These are phyloP conservation scores for Saccostrea glomerata DNA, from an alignment of 1,140 invertebrate genomes.

Conservation along the genomic window DNA sequence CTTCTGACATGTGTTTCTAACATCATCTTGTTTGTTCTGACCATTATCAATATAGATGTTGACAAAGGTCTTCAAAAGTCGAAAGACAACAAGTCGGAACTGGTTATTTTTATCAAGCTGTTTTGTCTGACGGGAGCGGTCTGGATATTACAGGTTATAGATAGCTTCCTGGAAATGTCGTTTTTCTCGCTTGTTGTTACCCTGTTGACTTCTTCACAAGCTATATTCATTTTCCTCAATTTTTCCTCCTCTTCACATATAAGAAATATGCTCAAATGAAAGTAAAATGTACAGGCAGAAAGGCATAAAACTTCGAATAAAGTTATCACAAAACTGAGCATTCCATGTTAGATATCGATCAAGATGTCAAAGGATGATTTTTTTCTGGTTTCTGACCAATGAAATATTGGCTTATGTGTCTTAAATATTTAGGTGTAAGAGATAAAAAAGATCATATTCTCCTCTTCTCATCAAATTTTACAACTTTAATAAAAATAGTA, in stretches of 20 bases:
- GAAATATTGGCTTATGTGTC: too few relatives aligned
- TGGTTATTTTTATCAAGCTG: constrained; percentile 44
- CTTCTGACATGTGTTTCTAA: constrained; percentile 37
- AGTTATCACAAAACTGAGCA: too few relatives aligned
- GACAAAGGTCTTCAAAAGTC: too few relatives aligned
- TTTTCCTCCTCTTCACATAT: neutral
- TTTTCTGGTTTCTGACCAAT: too few relatives aligned
- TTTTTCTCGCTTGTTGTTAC: constrained; percentile 40
- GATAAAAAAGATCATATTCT: too few relatives aligned
- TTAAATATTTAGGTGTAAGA: too few relatives aligned
- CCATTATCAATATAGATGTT: neutral
- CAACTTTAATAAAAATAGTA: too few relatives aligned
- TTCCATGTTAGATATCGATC: too few relatives aligned
- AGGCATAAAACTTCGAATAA: too few relatives aligned
- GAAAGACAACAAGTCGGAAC: neutral
- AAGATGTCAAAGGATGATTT: too few relatives aligned
- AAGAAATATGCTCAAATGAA: neutral
- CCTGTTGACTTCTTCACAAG: constrained; percentile 42
- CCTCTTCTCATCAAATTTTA: too few relatives aligned
- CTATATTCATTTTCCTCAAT: constrained; percentile 49
- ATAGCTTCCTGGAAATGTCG: constrained; percentile 41
- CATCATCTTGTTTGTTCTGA: constrained; percentile 40
- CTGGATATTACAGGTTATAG: constrained; percentile 46
- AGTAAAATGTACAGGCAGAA: too few relatives aligned
- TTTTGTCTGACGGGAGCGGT: constrained; percentile 47